These are phyloP conservation scores for Ailuropoda melanoleuca DNA, from an alignment of 2,113 vertebrate genomes.

Conservation along the genomic window DNA sequence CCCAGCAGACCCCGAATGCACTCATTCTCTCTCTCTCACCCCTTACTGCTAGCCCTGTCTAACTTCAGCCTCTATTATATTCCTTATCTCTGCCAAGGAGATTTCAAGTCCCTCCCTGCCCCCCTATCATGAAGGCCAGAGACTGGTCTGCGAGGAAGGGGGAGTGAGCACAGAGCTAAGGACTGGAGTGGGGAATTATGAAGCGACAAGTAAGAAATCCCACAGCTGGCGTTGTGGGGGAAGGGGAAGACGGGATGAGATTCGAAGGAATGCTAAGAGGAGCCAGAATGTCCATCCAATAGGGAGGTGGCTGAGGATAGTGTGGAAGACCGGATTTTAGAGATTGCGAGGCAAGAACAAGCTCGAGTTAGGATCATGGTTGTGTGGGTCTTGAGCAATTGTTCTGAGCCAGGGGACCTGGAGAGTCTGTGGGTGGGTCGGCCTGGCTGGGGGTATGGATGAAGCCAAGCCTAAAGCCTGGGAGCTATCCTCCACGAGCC, in stretches of 20 bases:
- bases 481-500: background rate
- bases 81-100: background rate
- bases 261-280: background rate
- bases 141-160: background rate
- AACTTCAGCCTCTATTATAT: background rate
- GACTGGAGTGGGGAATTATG: background rate
- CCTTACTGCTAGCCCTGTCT: background rate
- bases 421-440: background rate
- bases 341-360: background rate
- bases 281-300: background rate
- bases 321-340: background rate
- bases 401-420: background rate
- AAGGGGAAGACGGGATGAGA: background rate
- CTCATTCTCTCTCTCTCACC: background rate
- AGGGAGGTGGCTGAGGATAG: background rate
- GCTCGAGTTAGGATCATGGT: background rate
- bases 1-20: background rate
- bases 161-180: background rate
- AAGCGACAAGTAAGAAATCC: background rate
- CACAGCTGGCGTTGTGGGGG: background rate
- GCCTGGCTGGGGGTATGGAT: background rate
- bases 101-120: too few relatives aligned
- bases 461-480: background rate
- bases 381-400: background rate
- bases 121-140: background rate